phyloP scores from a whole-genome alignment of 2,113 vertebrate genomes.

The Rattus rattus region DNA sequence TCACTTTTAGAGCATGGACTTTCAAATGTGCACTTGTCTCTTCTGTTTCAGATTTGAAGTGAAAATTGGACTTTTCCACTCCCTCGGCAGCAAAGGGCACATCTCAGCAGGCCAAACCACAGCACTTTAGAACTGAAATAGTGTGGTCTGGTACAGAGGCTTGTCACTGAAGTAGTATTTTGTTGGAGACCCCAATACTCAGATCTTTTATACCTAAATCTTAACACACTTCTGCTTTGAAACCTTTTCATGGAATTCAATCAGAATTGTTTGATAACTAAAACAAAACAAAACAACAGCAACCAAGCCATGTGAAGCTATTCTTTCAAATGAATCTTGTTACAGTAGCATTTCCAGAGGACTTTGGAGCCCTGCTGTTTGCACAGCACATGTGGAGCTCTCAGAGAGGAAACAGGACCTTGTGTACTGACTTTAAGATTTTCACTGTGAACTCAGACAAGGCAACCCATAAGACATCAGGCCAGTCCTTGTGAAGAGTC shows the following conservation, averaged over 20 bases:
- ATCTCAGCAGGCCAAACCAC: not conserved
- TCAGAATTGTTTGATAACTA: not conserved
- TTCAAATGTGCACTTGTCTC: slow-evolving; percentile 1
- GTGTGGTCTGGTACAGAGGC: not conserved
- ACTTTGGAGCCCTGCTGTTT: not conserved
- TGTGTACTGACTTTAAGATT: not conserved
- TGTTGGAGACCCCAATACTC: not conserved
- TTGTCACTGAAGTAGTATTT: not conserved
- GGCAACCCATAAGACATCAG: not conserved
- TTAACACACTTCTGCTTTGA: not conserved
- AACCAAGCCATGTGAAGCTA: not conserved
- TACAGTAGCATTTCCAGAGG: not conserved
- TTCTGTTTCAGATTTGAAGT: slow-evolving; percentile 36
- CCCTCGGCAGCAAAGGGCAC: not conserved
- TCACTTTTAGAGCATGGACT: slow-evolving; percentile 8
- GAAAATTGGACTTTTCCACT: not conserved
- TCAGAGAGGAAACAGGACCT: not conserved
- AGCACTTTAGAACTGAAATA: not conserved
- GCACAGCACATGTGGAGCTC: not conserved
- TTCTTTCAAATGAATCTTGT: not conserved
- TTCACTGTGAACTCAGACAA: not conserved
- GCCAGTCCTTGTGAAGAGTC: not conserved
- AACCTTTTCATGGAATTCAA: slow-evolving; percentile 18
- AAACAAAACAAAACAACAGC: not conserved
- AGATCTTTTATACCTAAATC: not conserved